Evolutionary conservation across 1,140 invertebrate species (phyloP).

Genomic region (Neodiprion virginianus): DNA sequence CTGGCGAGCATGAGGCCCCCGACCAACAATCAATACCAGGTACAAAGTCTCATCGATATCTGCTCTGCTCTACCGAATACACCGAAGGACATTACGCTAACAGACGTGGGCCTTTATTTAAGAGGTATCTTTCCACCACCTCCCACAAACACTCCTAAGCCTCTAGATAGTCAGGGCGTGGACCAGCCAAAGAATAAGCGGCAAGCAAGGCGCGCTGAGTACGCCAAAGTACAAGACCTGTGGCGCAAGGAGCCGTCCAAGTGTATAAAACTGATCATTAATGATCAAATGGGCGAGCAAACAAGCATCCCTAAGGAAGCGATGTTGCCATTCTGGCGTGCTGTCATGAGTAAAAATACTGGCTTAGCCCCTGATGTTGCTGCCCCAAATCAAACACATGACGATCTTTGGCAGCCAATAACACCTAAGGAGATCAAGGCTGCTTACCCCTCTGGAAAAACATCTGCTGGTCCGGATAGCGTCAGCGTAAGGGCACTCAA

Average conservation of each 20-base stretch:
- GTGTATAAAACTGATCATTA: conserved; percentile 21
- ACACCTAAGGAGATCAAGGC: not conserved
- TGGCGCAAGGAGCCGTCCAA: conserved; percentile 26
- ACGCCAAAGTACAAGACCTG: conserved; percentile 21
- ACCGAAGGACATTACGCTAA: not conserved
- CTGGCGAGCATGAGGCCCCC: not conserved
- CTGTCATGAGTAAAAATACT: conserved; percentile 10
- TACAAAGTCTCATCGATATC: not conserved
- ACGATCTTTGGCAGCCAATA: conserved; percentile 17
- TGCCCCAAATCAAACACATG: not conserved
- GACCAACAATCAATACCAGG: not conserved
- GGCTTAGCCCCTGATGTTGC: not conserved
- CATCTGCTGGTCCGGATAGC: conserved; percentile 25
- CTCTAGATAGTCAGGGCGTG: not conserved
- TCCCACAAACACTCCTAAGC: too few relatives aligned
- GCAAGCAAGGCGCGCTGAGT: conserved; percentile 21
- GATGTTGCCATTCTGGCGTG: conserved; percentile 28
- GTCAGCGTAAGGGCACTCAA: conserved; percentile 5
- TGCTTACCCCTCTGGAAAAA: not conserved
- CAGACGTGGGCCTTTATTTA: not conserved
- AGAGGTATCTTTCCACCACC: not conserved
- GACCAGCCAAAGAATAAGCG: not conserved
- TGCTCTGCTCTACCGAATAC: not conserved
- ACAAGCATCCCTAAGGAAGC: not conserved
- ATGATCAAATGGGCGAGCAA: not conserved